Evolutionary conservation across 2,888 invertebrate genomes (phyloP), one percentile per base, ranked within the genome.

Genomic region (Hydropsyche betteni): DNA sequence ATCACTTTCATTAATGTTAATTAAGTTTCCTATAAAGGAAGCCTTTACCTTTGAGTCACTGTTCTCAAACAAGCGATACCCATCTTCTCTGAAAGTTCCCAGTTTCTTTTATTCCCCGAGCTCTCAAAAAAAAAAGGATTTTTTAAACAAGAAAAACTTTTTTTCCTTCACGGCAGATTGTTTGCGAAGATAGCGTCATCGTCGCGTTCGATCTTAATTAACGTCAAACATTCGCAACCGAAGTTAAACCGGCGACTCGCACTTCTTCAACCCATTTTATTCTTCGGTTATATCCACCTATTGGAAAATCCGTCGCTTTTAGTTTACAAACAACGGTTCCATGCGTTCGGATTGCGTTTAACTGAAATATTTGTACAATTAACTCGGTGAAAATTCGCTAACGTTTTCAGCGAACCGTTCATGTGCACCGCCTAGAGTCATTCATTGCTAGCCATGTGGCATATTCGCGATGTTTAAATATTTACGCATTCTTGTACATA

Each of bases 201-300:
- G n/a, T 64, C n/a, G 34, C 34, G 64, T 64, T 64, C 64, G 64
- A 64, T 64, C 64, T 64, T 64, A 64, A 64, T 64, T 64, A 64
- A 64, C 36, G 64, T 36, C 64, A 34, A 64, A 64, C 64, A 64
- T 64, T 36, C 34, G 64, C 34, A 36, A 64, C 33, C 34, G 64
- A 64, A 64, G 12, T 36, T 64, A 44, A 44, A 10, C 24, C 24
- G 24, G 24, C 24, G 24, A 24, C 44, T 44, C 10, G 44, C 44
- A 8, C 7, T 58, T 16, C n/a, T 58, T 16, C 58, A 14, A 58
- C 14, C 44, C 10, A 44, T 10, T 44, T 44, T 24, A 24, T 24
- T 24, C 24, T 24, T 24, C 24, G 24, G 24, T 44, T 44, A 44
- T 10, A 44, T 10, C 44, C 10, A 6, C 44, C 44, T 1, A 44